phyloP scores from a whole-genome alignment of 37 sponge, comb jelly and placozoan species.

The Ephydatia muelleri region DNA sequence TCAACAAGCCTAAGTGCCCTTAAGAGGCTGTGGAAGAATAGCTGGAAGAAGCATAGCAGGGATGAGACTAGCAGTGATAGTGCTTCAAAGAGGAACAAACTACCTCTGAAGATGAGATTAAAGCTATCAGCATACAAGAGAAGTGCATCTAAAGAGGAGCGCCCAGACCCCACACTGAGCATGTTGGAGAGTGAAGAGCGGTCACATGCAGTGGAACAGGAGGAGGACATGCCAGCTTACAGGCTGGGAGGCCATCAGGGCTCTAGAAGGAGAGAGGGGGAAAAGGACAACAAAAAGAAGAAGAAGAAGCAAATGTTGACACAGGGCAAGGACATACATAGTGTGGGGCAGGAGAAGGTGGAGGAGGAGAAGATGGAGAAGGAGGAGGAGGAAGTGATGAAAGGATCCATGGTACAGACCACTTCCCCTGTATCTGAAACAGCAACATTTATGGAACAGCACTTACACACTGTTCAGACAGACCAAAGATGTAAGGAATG shows the following conservation, averaged over 20 bases:
- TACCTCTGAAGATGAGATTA: not conserved
- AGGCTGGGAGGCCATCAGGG: too few relatives aligned
- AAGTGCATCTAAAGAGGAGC: not conserved
- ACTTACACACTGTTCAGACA: too few relatives aligned
- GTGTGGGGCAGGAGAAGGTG: not conserved
- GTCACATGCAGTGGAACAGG: not conserved
- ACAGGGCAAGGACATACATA: not conserved
- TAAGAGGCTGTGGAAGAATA: not conserved
- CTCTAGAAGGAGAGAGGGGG: too few relatives aligned
- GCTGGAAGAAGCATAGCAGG: not conserved
- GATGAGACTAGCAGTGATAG: not conserved
- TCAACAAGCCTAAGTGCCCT: not conserved
- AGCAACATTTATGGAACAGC: too few relatives aligned
- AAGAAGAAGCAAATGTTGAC: not conserved
- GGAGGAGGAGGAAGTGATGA: too few relatives aligned
- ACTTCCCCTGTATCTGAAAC: too few relatives aligned
- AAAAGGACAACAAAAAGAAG: not conserved
- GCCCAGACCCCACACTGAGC: too few relatives aligned
- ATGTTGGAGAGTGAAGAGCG: not conserved
- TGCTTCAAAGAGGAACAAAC: not conserved
- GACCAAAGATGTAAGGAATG: too few relatives aligned
- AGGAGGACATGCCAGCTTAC: too few relatives aligned
- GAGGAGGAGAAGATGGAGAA: not conserved
- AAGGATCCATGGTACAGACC: not conserved
- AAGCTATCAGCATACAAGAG: not conserved